Base-by-base conservation (phyloP, 2,113 vertebrate species). In the Antennarius striatus region DNA sequence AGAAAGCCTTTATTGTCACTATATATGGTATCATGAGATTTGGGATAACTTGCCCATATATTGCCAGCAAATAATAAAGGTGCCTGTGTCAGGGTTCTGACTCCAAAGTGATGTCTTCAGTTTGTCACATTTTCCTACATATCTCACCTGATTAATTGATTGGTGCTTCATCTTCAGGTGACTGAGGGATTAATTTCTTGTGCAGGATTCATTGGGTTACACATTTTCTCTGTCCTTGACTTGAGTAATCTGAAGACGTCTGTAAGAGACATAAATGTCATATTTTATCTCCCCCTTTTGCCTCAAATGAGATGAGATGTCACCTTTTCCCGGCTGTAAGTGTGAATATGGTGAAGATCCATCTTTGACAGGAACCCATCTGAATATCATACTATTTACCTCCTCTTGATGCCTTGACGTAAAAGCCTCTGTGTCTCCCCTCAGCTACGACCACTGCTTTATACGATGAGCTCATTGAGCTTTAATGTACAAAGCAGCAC, bases 381-480 rank as follows among this genome's bases (percentile, higher is more conserved):
- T 89, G 82, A 91, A 91, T 90, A 88, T 87, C 86, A 89, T 75
- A 81, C 65, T 47, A 46, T 50, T 59, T 15, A 82, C 59, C 56
- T 81, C 61, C 71, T 83, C 79, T 84, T 91, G 87, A 88, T 81
- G 79, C 87, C 49, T 80, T 79, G 17, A 90, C 88, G 90, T 89
- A 85, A 91, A 91, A 90, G 89, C 79, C 56, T 65, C 63, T 52
- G 59, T 49, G 52, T 51, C 50, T 78, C 71, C 54, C 51, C 74
- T 83, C 71, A 60, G 81, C 73, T 57, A n/a, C 71, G 57, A 68
- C 65, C 57, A 42, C 55, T 63, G 76, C 55, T 71, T 57, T 7
- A 1, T 69, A 63, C 89, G 85, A 86, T 56, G 45, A 67, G 68
- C 76, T 73, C 79, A 86, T 78, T 81, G 81, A 82, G 81, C 72